Base-by-base conservation (phyloP, 2,797 vertebrate species). In the Amblyopsis hoosieri region DNA sequence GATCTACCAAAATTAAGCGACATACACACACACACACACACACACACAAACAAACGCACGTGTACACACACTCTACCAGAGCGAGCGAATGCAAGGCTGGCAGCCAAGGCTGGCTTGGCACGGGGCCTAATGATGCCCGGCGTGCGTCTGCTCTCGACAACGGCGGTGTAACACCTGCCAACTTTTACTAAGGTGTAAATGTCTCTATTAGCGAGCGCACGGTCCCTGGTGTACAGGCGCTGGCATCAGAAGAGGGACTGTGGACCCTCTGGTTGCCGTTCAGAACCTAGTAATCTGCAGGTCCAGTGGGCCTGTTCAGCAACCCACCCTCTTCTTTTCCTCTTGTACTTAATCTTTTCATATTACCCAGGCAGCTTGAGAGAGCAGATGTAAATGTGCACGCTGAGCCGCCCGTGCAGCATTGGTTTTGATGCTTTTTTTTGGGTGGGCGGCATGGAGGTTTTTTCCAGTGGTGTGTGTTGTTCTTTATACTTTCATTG, bases 151-250 rank as follows among this genome's bases (percentile, higher is more conserved):
- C 94, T 94, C 93, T 94, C 89, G 91, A 94, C 90, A 93, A 92
- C 94, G 92, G 82, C 89, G 90, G 94, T 94, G 93, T 94, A 94
- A 94, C 94, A 96, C 95, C 94, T 97, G 97, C 95, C 96, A 97
- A 96, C 94, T 97, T 94, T 94, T 95, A 95, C 94, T 93, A 95
- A 96, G 93, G 93, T 97, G 96, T 94, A 95, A 96, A 97, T 93
- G 94, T 99, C 95, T 98, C 94, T 97, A 97, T 98, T 98, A 99
- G 95, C 92, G 23, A 78, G 78, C 72, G 80, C 48, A 80, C 80
- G 76, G 77, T 89, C 88, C 86, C 79, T 4, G 37, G 79, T 82
- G 88, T 85, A 70, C 15, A 14, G 3, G 29, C 55, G 58, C 80
- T 74, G 86, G 83, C 94, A 95, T 90, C 92, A 82, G 94, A 95